Base-by-base conservation (phyloP, 1,140 invertebrate species). In the Macrosteles quadrilineatus region DNA sequence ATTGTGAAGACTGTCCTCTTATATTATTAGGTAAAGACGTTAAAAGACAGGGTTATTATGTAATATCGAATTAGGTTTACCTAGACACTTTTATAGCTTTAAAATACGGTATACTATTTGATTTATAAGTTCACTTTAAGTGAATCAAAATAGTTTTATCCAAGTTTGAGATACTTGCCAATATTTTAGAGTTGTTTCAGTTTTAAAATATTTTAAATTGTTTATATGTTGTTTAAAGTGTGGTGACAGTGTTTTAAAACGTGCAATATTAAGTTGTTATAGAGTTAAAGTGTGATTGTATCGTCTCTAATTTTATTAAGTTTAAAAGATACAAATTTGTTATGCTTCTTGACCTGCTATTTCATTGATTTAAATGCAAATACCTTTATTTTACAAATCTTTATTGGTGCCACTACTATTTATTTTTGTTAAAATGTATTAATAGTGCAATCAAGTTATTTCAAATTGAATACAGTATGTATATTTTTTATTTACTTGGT, bases 101-200 rank as follows among this genome's bases (percentile, higher is more conserved):
- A 59, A 50, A 17, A 59, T 25, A 27, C 6, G 27, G 55, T 59
- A 59, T 59, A 59, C 55, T 59, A 25, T 27, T 59, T 59, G 21
- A 2, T 59, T n/a, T 59, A 6, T 59, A 59, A 27, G 23, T 59
- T 59, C 27, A 27, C 55, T 27, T 9, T n/a, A 27, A 59, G 55
- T 59, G 55, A 59, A 59, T 50, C 47, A 50, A 59, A 59, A 59
- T 59, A 30, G 55, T 59, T 59, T 25, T 27, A 59, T 59, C 21
- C 47, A n/a, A 50, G 47, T 50, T 50, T 50, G 25, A 27, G n/a
- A 59, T 11, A 25, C 55, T 59, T 59, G 55, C 55, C 55, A 59
- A 59, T 59, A 59, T 59, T 59, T 27, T 59, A 59, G 23, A 25
- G 9, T 59, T 29, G 55, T 59, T 59, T 30, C 11, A 11, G 27